A percentile compares a stretch with the other conserved stretches of the same genome.
phyloP scores from a whole-genome alignment of 2,888 invertebrate species.

The Pandemis corylana region DNA sequence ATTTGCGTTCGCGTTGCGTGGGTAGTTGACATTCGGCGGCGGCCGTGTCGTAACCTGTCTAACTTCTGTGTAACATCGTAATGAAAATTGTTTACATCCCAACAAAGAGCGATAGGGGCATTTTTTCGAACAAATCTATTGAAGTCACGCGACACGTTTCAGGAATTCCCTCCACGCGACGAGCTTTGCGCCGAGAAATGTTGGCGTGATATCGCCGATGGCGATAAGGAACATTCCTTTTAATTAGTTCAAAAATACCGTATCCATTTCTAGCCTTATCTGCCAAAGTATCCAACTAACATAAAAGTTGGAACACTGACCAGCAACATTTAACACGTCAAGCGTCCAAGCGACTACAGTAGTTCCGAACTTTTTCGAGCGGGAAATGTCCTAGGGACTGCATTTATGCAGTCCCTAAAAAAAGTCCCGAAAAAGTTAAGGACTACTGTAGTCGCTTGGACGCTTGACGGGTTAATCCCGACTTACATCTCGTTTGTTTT shows the following conservation, averaged over 20 bases:
- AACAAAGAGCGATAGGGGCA: conserved; percentile 55
- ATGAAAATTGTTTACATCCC: conserved; percentile 72
- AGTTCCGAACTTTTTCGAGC: no score
- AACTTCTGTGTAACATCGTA: conserved; percentile 65
- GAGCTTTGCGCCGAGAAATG: conserved; percentile 30
- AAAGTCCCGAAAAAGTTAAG: no score
- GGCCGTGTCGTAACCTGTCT: conserved; percentile 72
- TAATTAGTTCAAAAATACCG: conserved; percentile 28
- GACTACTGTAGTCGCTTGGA: no score
- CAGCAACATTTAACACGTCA: not conserved
- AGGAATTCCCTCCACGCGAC: conserved; percentile 25
- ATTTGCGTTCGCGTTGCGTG: conserved; percentile 68
- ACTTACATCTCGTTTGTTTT: not conserved
- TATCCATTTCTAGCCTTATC: conserved; percentile 11
- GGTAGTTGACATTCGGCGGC: conserved; percentile 62
- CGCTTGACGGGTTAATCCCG: no score
- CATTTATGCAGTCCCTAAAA: no score
- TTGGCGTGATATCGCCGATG: conserved; percentile 22
- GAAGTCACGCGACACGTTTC: conserved; percentile 36
- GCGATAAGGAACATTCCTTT: conserved; percentile 14
- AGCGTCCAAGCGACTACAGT: no score
- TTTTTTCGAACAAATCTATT: conserved; percentile 41
- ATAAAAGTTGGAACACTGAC: not conserved
- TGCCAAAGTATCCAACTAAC: not conserved
- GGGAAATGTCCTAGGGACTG: no score